phyloP scores from a whole-genome alignment of 2,797 vertebrate genomes.

The Pteropus rufus region DNA sequence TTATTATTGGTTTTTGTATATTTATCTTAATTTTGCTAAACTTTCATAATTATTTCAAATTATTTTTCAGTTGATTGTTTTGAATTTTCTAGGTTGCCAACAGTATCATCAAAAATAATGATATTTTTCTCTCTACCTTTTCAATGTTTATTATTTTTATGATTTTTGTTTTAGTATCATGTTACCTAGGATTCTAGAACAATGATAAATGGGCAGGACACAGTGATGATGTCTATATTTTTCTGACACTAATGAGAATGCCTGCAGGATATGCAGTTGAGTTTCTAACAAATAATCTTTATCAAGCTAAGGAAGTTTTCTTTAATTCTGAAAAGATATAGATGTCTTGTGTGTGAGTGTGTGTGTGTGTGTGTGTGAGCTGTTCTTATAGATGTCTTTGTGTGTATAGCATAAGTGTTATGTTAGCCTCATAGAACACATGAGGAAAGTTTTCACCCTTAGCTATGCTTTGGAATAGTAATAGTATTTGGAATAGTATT shows the following conservation, averaged over 20 bases:
- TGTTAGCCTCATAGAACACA: neutral
- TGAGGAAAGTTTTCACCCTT: neutral
- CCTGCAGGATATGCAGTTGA: neutral
- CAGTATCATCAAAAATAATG: neutral
- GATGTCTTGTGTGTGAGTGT: neutral
- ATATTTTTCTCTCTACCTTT: neutral
- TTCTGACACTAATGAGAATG: neutral
- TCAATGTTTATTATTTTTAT: neutral
- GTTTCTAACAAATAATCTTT: neutral
- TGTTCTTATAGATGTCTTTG: neutral
- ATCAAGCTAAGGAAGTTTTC: neutral
- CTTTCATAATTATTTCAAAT: neutral
- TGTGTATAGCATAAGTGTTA: neutral
- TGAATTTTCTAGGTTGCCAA: neutral
- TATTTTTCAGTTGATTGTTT: neutral
- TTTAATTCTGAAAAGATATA: neutral
- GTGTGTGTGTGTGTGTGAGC: neutral
- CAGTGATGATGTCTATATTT: neutral
- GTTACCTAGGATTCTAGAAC: neutral
- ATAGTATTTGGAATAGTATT: no score
- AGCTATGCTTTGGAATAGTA: neutral
- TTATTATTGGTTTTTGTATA: neutral
- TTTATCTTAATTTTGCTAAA: neutral
- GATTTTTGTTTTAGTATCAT: neutral
- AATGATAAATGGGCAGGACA: neutral